Conservation (phyloP, 30 jellyfish, hydroid and myxozoan genomes). For the Catostylus mosaicus region DNA sequence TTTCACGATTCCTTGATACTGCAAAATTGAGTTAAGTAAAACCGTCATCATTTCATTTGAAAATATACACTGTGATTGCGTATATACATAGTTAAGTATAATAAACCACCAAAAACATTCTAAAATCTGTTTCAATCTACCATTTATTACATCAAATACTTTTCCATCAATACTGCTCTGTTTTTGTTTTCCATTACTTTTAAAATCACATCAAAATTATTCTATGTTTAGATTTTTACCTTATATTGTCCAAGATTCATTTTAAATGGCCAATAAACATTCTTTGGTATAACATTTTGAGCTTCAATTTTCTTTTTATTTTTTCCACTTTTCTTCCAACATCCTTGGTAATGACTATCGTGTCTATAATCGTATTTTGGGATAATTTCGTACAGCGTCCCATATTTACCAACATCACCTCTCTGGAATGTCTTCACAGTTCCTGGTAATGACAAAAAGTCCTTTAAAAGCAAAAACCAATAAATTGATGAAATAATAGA, state of each 20-base stretch:
- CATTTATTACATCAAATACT: too few relatives aligned
- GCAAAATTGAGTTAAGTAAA: too few relatives aligned
- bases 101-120: too few relatives aligned
- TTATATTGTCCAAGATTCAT: conserved; percentile 49
- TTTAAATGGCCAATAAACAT: conserved; percentile 76
- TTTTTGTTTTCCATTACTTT: too few relatives aligned
- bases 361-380: conserved; percentile 74
- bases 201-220: too few relatives aligned
- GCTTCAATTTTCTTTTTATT: conserved; percentile 54
- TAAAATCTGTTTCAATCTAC: too few relatives aligned
- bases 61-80: too few relatives aligned
- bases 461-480: too few relatives aligned
- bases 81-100: too few relatives aligned
- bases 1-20: conserved; percentile 55
- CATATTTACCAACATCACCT: conserved; percentile 92
- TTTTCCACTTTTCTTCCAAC: conserved; percentile 77
- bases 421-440: conserved; percentile 93
- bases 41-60: too few relatives aligned
- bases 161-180: too few relatives aligned
- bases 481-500: too few relatives aligned
- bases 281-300: conserved; percentile 64
- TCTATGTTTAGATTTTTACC: conserved; percentile 6
- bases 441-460: conserved; percentile 62
- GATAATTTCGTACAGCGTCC: conserved; percentile 67
- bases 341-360: conserved; percentile 68